A percentile compares a stretch with the other conserved stretches of the same genome.
These are phyloP conservation scores for Melanostoma scalare DNA, from an alignment of 2,888 invertebrate genomes.

Conservation along the genomic window DNA sequence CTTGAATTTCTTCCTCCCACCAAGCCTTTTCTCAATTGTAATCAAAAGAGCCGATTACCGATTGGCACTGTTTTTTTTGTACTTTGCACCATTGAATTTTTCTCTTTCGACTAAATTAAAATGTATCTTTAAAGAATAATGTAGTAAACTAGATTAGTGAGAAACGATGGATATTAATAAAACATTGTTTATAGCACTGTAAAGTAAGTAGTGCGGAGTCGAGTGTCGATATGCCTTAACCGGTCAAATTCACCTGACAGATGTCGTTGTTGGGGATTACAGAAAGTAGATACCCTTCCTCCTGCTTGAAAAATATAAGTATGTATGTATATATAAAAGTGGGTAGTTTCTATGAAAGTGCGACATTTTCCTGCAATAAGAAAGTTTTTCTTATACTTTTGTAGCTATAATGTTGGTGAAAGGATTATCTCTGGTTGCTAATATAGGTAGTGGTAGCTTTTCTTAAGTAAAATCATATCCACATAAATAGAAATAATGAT, in stretches of 20 bases:
- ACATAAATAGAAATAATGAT: constrained; percentile 70
- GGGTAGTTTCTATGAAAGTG: constrained; percentile 55
- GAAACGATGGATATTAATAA: no score
- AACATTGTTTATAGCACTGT: no score
- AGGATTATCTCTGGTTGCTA: constrained; percentile 67
- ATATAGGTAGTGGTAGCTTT: constrained; percentile 55
- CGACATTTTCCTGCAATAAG: constrained; percentile 70
- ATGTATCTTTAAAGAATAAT: no score
- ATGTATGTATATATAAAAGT: neutral
- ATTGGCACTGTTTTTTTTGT: no score
- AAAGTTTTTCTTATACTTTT: constrained; percentile 72
- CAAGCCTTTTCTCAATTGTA: no score
- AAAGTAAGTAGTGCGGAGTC: no score
- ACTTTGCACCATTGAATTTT: no score
- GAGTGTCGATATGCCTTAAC: no score
- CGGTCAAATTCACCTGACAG: constrained; percentile 20
- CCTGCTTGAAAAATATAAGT: constrained; percentile 67
- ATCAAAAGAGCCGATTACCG: no score
- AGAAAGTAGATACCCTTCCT: constrained; percentile 31
- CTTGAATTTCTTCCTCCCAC: no score
- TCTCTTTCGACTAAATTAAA: no score
- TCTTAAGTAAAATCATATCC: constrained; percentile 57
- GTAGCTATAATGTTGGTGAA: constrained; percentile 72
- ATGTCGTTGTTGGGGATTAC: constrained; percentile 69
- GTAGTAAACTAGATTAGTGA: no score